Percentiles rank a stretch among this genome's conserved stretches.
Conservation (phyloP, 2,797 vertebrate genomes). For the Bradypus variegatus region DNA sequence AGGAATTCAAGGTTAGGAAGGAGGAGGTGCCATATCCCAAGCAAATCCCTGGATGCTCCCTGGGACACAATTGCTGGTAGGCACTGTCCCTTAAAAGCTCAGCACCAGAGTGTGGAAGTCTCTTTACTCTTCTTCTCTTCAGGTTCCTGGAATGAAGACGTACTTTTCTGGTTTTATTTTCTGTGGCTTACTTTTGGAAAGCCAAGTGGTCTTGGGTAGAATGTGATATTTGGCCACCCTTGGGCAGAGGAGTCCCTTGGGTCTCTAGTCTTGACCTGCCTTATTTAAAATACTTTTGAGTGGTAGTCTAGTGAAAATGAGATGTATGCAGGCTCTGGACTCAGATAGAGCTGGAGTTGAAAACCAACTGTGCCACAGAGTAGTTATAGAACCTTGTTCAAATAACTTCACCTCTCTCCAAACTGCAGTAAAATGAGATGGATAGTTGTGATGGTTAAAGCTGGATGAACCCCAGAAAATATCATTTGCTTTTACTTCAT, state of each 20-base stretch:
- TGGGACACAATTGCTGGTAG: background rate
- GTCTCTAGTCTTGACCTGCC: background rate
- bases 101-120: background rate
- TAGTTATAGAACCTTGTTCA: background rate
- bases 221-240: background rate
- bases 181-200: background rate
- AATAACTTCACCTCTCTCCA: no score
- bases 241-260: background rate
- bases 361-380: background rate
- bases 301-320: no score
- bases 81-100: background rate
- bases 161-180: background rate
- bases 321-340: background rate
- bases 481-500: no score
- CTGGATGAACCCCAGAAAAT: no score
- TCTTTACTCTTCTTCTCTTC: background rate
- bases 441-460: background rate
- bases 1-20: background rate
- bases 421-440: background rate
- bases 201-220: background rate
- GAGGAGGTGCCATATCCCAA: background rate
- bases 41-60: background rate
- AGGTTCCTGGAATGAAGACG: background rate
- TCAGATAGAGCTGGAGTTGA: background rate
- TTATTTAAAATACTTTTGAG: no score